Conservation (phyloP, 2,888 invertebrate species). For the Bellardia bayeri region DNA sequence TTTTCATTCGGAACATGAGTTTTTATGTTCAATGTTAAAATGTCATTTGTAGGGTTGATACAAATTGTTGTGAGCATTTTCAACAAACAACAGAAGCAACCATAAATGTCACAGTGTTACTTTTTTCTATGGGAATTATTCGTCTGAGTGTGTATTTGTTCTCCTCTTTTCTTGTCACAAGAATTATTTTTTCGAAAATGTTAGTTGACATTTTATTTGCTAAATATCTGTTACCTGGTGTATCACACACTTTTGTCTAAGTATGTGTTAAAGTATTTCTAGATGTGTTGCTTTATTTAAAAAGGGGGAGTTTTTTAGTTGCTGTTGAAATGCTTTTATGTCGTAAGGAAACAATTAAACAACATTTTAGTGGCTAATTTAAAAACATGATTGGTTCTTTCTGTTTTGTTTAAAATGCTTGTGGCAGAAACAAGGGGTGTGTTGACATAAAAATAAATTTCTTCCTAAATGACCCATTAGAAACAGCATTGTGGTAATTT, state of each 20-base stretch:
- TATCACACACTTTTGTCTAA: constrained; percentile 14
- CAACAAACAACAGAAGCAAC: constrained; percentile 67
- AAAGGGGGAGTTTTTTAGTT: constrained; percentile 50
- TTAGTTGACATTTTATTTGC: constrained; percentile 65
- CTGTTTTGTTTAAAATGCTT: constrained; percentile 14
- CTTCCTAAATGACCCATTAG: constrained; percentile 34
- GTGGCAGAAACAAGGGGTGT: constrained; percentile 21
- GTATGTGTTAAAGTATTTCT: constrained; percentile 21
- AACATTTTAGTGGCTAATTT: constrained; percentile 64
- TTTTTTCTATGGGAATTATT: constrained; percentile 2
- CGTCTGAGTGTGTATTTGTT: not conserved
- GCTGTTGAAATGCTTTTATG: constrained; percentile 1
- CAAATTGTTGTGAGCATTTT: constrained; percentile 48
- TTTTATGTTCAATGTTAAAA: constrained; percentile 47
- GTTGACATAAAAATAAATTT: constrained; percentile 1
- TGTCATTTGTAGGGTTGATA: constrained; percentile 56
- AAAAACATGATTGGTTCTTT: constrained; percentile 38
- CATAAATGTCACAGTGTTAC: constrained; percentile 70
- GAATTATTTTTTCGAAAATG: constrained; percentile 34
- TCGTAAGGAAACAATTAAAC: constrained; percentile 60
- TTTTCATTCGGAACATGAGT: constrained; percentile 25
- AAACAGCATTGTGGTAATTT: constrained; percentile 6
- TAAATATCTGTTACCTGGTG: constrained; percentile 65
- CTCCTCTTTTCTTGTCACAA: constrained; percentile 37
- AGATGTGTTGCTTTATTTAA: not conserved